Percentiles rank a stretch among this genome's conserved stretches.
Conservation (phyloP, 1,140 invertebrate species). For the Drosophila lacteicornis region DNA sequence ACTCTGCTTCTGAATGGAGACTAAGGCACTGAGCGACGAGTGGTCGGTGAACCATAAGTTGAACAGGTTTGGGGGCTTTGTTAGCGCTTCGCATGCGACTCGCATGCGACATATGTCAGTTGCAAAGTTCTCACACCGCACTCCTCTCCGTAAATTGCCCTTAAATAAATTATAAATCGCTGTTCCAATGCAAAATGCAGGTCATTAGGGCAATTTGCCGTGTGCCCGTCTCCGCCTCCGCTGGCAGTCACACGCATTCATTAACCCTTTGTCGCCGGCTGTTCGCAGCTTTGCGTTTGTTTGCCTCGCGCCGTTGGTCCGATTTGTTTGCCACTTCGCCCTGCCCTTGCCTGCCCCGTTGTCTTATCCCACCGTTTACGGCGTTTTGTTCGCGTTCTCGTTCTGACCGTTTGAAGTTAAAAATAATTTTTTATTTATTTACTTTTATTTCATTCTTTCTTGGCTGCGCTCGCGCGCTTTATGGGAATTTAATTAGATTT, state of each 20-base stretch:
- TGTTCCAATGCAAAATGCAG: slow-evolving; percentile 66
- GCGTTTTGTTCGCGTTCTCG: slow-evolving; percentile 18
- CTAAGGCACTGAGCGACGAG: slow-evolving; percentile 1
- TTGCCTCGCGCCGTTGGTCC: not conserved
- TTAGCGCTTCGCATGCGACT: slow-evolving; percentile 12
- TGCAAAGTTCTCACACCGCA: slow-evolving; percentile 4
- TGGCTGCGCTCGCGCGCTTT: slow-evolving; percentile 27
- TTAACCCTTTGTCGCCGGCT: slow-evolving; percentile 55
- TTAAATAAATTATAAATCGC: slow-evolving; percentile 28
- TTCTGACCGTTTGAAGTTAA: slow-evolving; percentile 46
- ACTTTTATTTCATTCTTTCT: slow-evolving; percentile 34
- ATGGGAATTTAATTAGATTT: slow-evolving; percentile 77
- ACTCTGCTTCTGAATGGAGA: slow-evolving; percentile 2
- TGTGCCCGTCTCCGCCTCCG: not conserved
- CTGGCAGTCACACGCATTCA: slow-evolving; percentile 47
- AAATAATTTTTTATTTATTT: slow-evolving; percentile 57
- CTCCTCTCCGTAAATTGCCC: not conserved
- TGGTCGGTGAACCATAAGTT: slow-evolving; percentile 27
- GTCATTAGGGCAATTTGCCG: slow-evolving; percentile 67
- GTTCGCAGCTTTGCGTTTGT: not conserved
- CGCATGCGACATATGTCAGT: slow-evolving; percentile 18
- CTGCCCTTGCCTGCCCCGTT: not conserved
- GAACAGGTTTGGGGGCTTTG: slow-evolving; percentile 24
- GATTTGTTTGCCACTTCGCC: slow-evolving; percentile 5
- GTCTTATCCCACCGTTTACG: slow-evolving; percentile 21